phyloP scores from a whole-genome alignment of 2,888 invertebrate species.

The Tetranychus piercei region DNA sequence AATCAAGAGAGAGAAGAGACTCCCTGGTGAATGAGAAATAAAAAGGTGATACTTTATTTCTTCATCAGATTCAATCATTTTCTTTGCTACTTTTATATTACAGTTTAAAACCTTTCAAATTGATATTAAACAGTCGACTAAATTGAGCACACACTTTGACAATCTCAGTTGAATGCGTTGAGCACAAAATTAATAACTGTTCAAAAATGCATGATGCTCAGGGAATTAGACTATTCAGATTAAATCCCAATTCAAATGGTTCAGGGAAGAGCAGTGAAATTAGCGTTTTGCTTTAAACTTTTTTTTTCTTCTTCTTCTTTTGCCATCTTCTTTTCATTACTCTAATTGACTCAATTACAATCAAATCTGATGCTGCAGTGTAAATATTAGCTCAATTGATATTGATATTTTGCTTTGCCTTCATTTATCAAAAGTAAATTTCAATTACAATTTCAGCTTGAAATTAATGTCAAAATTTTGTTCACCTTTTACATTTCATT shows the following conservation, averaged over 20 bases:
- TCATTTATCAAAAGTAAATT: too few relatives aligned
- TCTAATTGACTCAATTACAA: background rate
- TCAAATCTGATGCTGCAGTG: too few relatives aligned
- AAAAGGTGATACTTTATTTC: background rate
- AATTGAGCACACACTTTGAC: too few relatives aligned
- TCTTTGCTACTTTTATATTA: too few relatives aligned
- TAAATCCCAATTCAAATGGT: background rate
- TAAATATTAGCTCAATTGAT: too few relatives aligned
- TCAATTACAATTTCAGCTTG: too few relatives aligned
- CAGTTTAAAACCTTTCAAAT: too few relatives aligned
- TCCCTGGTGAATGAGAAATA: background rate
- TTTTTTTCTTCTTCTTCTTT: background rate
- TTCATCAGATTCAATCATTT: background rate
- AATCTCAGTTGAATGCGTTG: background rate
- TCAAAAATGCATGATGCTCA: background rate
- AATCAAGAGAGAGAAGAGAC: background rate
- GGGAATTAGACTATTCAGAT: background rate
- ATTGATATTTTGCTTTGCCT: too few relatives aligned
- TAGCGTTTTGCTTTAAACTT: background rate
- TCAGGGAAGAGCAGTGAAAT: background rate
- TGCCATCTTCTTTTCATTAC: background rate
- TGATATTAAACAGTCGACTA: too few relatives aligned
- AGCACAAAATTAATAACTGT: background rate
- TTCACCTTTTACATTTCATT: too few relatives aligned
- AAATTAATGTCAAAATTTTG: too few relatives aligned